A percentile compares a stretch with the other conserved stretches of the same genome.
Evolutionary conservation across 2,888 invertebrate genomes (phyloP).

Genomic region (Cryptus viduatorius): DNA sequence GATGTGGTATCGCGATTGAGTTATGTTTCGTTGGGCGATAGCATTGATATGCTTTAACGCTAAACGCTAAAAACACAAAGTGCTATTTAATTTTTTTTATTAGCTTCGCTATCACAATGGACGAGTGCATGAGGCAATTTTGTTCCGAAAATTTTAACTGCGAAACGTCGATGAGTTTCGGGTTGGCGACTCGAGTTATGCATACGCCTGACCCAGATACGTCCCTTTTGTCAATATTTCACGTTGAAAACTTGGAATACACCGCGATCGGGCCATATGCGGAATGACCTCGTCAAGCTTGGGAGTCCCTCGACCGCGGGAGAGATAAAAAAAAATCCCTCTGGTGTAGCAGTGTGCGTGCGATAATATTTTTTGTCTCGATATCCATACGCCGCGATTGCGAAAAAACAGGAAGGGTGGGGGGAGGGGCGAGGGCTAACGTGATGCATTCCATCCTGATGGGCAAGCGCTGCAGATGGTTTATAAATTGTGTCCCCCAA

Average conservation of each 20-base stretch:
- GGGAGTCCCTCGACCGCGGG: constrained; percentile 27
- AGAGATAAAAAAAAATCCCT: constrained; percentile 31
- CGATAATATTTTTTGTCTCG: constrained; percentile 36
- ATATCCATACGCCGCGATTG: constrained; percentile 18
- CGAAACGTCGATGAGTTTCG: constrained; percentile 27
- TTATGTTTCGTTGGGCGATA: not conserved
- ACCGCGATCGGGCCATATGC: constrained; percentile 28
- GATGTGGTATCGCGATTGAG: not conserved
- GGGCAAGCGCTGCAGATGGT: constrained; percentile 23
- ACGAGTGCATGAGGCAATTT: constrained; percentile 17
- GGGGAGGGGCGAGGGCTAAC: not conserved
- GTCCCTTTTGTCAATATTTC: constrained; percentile 65
- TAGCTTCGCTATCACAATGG: not conserved
- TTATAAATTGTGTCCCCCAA: constrained; percentile 68
- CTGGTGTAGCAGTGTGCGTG: not conserved
- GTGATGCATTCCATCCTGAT: constrained; percentile 1
- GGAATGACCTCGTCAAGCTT: constrained; percentile 50
- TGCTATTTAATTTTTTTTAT: not conserved
- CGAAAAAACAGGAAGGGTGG: constrained; percentile 1
- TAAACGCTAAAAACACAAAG: not conserved
- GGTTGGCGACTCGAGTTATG: constrained; percentile 45
- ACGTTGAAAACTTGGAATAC: constrained; percentile 57
- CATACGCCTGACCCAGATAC: constrained; percentile 70
- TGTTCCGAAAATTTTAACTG: constrained; percentile 26
- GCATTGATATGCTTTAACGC: not conserved